Conservation (phyloP, 2,113 vertebrate species). For the Malurus elegans region DNA sequence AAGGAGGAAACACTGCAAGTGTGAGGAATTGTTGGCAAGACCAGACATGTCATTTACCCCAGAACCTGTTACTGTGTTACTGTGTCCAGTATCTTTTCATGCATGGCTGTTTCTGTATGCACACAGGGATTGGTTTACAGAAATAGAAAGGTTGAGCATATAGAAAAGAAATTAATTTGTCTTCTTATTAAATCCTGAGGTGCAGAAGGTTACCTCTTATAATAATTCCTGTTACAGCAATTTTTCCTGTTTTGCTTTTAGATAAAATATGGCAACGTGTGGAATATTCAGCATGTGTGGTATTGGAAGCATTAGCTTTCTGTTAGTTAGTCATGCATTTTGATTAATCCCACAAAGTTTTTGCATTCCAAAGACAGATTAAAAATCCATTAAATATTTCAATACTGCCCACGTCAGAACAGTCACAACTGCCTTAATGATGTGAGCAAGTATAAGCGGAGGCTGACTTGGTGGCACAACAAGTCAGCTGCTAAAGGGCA, state of each 20-base stretch:
- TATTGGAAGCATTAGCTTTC: not conserved
- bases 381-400: constrained; percentile 12
- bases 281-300: not conserved
- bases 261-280: not conserved
- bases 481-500: not conserved
- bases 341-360: not conserved
- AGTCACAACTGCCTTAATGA: not conserved
- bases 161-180: not conserved
- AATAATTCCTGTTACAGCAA: not conserved
- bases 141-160: not conserved
- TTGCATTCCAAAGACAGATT: not conserved
- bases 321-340: not conserved
- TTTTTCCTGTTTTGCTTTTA: not conserved
- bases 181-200: not conserved
- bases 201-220: not conserved
- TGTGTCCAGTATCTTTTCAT: not conserved
- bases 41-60: not conserved
- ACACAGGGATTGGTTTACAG: not conserved
- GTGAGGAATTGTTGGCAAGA: not conserved
- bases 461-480: not conserved
- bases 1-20: not conserved
- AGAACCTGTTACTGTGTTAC: not conserved
- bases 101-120: not conserved
- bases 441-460: not conserved
- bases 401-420: not conserved